A percentile compares a stretch with the other conserved stretches of the same genome.
Conservation (phyloP, 2,888 invertebrate genomes). For the Lasioglossum leucozonium region DNA sequence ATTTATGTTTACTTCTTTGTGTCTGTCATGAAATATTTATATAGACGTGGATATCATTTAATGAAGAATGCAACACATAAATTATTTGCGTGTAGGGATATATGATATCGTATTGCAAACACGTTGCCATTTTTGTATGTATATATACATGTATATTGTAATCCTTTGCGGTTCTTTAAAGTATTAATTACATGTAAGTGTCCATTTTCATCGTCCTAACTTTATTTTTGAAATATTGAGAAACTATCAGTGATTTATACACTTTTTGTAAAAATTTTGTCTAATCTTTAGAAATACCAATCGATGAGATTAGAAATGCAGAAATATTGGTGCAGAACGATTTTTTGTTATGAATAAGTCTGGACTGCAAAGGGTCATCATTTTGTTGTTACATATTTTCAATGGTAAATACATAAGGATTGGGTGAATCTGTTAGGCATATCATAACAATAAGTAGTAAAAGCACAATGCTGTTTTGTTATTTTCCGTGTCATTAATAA, state of each 20-base stretch:
- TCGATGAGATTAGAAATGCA: conserved; percentile 10
- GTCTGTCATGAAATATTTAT: conserved; percentile 28
- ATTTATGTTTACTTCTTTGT: conserved; percentile 22
- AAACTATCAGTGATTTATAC: conserved; percentile 18
- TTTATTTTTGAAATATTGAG: conserved; percentile 24
- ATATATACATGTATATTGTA: conserved; percentile 27
- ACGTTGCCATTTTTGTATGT: conserved; percentile 19
- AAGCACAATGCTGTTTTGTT: conserved; percentile 40
- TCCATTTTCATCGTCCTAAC: conserved; percentile 13
- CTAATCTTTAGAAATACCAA: conserved; percentile 15
- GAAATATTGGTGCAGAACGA: conserved; percentile 21
- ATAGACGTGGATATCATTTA: conserved; percentile 10
- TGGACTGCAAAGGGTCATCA: conserved; percentile 35
- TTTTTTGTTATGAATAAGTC: conserved; percentile 15
- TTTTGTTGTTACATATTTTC: conserved; percentile 23
- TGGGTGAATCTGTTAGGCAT: conserved; percentile 49
- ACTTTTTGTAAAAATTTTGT: background rate
- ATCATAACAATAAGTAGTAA: conserved; percentile 50
- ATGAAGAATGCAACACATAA: conserved; percentile 22
- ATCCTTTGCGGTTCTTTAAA: conserved; percentile 35
- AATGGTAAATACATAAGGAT: conserved; percentile 32
- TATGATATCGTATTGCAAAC: conserved; percentile 9
- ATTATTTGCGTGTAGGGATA: conserved; percentile 30
- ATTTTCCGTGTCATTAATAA: conserved; percentile 28
- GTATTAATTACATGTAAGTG: conserved; percentile 20